These are phyloP conservation scores for Emmelina monodactyla DNA, from an alignment of 2,888 invertebrate species.

Conservation along the genomic window DNA sequence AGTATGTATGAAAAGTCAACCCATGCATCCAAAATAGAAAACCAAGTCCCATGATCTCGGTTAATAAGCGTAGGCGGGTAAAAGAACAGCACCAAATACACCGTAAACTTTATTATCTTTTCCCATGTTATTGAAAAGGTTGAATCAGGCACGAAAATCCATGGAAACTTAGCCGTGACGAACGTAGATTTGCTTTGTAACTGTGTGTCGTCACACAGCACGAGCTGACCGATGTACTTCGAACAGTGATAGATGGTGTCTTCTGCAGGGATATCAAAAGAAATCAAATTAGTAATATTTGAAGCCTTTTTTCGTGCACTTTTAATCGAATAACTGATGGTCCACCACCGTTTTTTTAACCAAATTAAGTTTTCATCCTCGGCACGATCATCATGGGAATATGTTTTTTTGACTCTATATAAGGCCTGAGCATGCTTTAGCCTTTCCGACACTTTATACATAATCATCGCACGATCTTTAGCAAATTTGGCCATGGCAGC, in stretches of 20 bases:
- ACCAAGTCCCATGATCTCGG: slow-evolving; percentile 21
- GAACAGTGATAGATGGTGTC: slow-evolving; percentile 40
- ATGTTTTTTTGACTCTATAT: too few relatives aligned
- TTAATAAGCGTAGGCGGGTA: slow-evolving; percentile 31
- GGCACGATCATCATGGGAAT: slow-evolving; percentile 30
- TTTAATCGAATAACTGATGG: slow-evolving; percentile 18
- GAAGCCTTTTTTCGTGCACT: neutral
- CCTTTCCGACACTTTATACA: too few relatives aligned
- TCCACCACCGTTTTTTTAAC: slow-evolving; percentile 48
- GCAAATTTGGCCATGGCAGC: neutral
- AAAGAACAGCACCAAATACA: slow-evolving; percentile 28
- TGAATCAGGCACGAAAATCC: slow-evolving; percentile 36
- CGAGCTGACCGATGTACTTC: slow-evolving; percentile 47
- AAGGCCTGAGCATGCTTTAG: too few relatives aligned
- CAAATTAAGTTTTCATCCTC: slow-evolving; percentile 46
- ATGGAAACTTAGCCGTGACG: slow-evolving; percentile 35
- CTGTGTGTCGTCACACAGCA: slow-evolving; percentile 33
- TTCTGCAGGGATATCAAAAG: slow-evolving; percentile 22
- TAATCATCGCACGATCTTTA: neutral
- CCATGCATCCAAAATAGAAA: slow-evolving; percentile 30
- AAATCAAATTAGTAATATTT: neutral
- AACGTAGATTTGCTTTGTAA: slow-evolving; percentile 36
- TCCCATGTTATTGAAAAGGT: slow-evolving; percentile 32
- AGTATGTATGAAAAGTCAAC: slow-evolving; percentile 29
- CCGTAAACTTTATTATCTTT: slow-evolving; percentile 27